These are phyloP conservation scores for Rhyacophila brunnea DNA, from an alignment of 1,140 invertebrate genomes.

Conservation along the genomic window DNA sequence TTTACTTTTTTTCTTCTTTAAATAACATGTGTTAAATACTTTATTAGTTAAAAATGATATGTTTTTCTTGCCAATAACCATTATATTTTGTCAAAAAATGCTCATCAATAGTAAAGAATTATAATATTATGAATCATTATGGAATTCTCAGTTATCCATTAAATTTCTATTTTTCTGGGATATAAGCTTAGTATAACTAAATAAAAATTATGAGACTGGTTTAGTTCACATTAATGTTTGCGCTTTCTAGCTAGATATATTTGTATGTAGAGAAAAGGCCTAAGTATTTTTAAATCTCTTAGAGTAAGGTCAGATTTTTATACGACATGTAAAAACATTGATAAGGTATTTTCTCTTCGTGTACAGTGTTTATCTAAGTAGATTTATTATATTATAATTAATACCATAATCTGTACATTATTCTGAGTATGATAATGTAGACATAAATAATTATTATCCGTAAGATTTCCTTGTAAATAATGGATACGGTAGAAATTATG, in stretches of 20 bases:
- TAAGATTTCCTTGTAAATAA: no score
- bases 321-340: background rate
- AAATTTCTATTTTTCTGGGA: no score
- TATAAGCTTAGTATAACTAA: conserved; percentile 1
- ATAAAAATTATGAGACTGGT: conserved; percentile 15
- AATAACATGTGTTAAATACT: no score
- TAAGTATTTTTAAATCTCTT: conserved; percentile 6
- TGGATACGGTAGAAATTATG: no score
- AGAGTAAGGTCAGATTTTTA: conserved; percentile 2
- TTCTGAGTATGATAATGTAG: no score
- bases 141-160: background rate
- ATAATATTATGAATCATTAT: background rate
- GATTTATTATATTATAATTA: no score
- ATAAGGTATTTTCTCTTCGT: no score
- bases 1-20: no score
- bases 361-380: no score
- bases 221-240: conserved; percentile 4
- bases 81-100: background rate
- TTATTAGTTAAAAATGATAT: background rate
- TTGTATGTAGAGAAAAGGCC: conserved; percentile 1
- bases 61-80: background rate
- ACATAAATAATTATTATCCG: no score
- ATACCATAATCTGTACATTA: no score
- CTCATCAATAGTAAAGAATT: background rate
- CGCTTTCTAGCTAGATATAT: conserved; percentile 4